These are phyloP conservation scores for Cebidichthys violaceus DNA, from an alignment of 2,113 vertebrate species.

Conservation along the genomic window DNA sequence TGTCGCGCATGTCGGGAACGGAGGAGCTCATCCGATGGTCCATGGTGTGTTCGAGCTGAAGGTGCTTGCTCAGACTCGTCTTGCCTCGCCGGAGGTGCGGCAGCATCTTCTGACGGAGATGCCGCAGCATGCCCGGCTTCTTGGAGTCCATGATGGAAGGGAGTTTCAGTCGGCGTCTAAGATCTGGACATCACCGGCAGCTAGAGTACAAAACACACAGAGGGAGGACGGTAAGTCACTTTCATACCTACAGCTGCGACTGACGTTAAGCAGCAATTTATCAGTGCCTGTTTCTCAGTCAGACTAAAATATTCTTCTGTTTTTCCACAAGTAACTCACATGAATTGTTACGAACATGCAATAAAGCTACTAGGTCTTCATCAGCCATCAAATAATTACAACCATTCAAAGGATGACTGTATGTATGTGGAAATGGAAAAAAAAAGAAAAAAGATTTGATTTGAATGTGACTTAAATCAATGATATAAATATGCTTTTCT, in stretches of 20 bases:
- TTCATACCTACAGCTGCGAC: neutral
- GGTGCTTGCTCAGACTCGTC: slow-evolving; percentile 17
- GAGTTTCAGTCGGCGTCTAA: slow-evolving; percentile 31
- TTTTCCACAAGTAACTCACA: neutral
- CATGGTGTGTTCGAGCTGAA: slow-evolving; percentile 14
- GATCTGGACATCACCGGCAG: slow-evolving; percentile 49
- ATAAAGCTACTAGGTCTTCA: neutral
- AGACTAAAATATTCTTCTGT: neutral
- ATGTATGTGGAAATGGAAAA: no score
- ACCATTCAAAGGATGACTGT: neutral
- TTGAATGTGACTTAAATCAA: no score
- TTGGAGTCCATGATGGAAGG: slow-evolving; percentile 70
- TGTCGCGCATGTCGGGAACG: slow-evolving; percentile 58
- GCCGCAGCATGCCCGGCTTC: slow-evolving; percentile 71
- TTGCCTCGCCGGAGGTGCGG: slow-evolving; percentile 58
- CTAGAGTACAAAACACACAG: slow-evolving; percentile 23
- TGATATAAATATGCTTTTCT: no score
- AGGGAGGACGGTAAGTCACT: neutral
- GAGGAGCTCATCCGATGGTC: slow-evolving; percentile 74
- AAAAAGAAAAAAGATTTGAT: no score
- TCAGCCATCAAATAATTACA: neutral
- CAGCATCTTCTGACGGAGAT: slow-evolving; percentile 76
- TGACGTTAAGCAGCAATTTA: neutral
- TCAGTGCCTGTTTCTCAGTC: neutral
- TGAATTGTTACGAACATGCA: neutral